Conservation (phyloP, 1,140 invertebrate genomes). For the Bradynema listronoti region DNA sequence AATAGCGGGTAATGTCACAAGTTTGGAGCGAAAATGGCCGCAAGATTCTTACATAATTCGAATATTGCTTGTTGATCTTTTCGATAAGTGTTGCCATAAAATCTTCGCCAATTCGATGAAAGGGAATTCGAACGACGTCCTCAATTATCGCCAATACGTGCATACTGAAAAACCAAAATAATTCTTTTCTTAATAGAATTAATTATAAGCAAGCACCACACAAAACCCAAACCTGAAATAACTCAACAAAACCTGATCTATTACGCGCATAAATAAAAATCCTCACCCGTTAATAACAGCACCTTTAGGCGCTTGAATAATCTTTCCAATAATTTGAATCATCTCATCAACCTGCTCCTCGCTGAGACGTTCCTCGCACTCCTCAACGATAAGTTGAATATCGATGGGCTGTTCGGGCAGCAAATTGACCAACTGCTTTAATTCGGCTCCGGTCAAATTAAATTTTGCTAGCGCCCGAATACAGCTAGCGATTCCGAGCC, state of each 20-base stretch:
- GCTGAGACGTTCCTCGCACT: constrained; percentile 24
- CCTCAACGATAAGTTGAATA: constrained; percentile 31
- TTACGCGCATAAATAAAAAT: too few relatives aligned
- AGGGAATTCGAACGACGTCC: constrained; percentile 10
- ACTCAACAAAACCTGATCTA: too few relatives aligned
- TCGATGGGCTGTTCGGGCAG: constrained; percentile 28
- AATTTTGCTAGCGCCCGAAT: constrained; percentile 23
- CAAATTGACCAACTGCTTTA: constrained; percentile 28
- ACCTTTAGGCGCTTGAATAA: too few relatives aligned
- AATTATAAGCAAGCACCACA: too few relatives aligned
- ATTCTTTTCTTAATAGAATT: too few relatives aligned
- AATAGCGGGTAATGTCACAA: neutral
- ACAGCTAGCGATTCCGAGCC: too few relatives aligned
- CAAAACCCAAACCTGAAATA: too few relatives aligned
- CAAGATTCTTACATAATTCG: constrained; percentile 24
- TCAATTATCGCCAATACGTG: constrained; percentile 25
- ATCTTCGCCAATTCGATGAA: constrained; percentile 12
- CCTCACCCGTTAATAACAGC: too few relatives aligned
- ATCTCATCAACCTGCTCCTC: constrained; percentile 31
- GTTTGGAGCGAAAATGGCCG: neutral
- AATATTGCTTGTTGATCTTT: constrained; percentile 15
- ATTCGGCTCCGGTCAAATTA: constrained; percentile 29
- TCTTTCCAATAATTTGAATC: constrained; percentile 23
- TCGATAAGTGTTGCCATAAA: constrained; percentile 20
- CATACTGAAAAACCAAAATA: constrained; percentile 10